These are phyloP conservation scores for Egretta garzetta DNA, from an alignment of 2,113 vertebrate genomes.

Conservation along the genomic window DNA sequence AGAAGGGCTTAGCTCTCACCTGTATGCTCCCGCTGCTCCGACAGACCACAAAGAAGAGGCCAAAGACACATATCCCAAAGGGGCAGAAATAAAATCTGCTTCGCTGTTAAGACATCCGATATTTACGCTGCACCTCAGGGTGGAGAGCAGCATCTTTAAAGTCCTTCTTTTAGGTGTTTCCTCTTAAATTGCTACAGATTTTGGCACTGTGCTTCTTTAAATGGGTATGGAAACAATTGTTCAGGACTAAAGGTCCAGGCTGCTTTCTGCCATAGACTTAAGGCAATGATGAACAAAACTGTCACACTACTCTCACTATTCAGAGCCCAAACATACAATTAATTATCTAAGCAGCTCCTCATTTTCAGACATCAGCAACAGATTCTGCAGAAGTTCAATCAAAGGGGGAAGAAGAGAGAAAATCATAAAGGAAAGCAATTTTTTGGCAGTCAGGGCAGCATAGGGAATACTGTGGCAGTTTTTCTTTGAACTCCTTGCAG, in stretches of 20 bases:
- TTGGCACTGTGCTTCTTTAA: not conserved
- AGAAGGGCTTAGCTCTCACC: not conserved
- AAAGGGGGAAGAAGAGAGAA: not conserved
- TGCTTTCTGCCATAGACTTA: not conserved
- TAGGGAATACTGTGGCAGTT: slow-evolving; percentile 65
- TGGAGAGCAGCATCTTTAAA: not conserved
- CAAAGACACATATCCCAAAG: not conserved
- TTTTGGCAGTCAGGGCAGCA: slow-evolving; percentile 40
- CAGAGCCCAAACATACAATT: not conserved
- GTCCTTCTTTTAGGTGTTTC: not conserved
- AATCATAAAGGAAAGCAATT: not conserved
- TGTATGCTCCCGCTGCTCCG: not conserved
- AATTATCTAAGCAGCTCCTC: not conserved
- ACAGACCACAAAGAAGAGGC: not conserved
- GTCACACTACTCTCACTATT: not conserved
- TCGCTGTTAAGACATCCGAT: not conserved
- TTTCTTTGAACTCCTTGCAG: slow-evolving; percentile 71
- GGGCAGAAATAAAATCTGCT: not conserved
- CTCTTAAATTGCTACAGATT: not conserved
- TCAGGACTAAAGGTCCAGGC: not conserved
- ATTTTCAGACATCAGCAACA: not conserved
- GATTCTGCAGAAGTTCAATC: slow-evolving; percentile 3
- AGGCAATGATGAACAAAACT: not conserved
- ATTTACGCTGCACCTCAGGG: not conserved
- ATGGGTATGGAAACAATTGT: slow-evolving; percentile 8